Evolutionary conservation across 2,888 invertebrate genomes (phyloP).

Genomic region (Brenthis ino): DNA sequence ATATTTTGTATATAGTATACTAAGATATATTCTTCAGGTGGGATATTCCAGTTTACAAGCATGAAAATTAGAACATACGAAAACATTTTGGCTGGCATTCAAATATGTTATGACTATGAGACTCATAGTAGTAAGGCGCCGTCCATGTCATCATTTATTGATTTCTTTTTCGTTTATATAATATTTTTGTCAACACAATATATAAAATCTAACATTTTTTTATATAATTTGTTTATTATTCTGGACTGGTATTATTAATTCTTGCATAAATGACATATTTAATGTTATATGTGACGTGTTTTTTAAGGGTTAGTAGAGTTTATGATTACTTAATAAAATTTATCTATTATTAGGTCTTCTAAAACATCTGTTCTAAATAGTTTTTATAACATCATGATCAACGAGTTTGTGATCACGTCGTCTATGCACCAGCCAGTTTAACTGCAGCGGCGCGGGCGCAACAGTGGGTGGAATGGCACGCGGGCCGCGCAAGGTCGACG

Average conservation of each 20-base stretch:
- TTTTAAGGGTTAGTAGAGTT: too few relatives aligned
- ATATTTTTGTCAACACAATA: conserved; percentile 20
- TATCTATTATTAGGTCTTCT: too few relatives aligned
- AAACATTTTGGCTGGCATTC: conserved; percentile 49
- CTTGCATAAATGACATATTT: too few relatives aligned
- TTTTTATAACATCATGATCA: conserved; percentile 1
- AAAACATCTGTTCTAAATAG: background rate
- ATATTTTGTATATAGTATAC: background rate
- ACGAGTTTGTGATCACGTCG: conserved; percentile 9
- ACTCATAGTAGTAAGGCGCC: conserved; percentile 44
- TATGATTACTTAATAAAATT: too few relatives aligned
- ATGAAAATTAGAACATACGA: conserved; percentile 39
- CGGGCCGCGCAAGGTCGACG: conserved; percentile 76
- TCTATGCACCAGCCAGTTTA: conserved; percentile 46
- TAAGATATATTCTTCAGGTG: background rate
- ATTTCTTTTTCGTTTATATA: conserved; percentile 28
- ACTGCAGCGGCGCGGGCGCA: conserved; percentile 50
- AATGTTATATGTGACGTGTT: too few relatives aligned
- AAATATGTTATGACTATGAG: conserved; percentile 42
- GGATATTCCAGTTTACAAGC: background rate
- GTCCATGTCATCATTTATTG: conserved; percentile 43
- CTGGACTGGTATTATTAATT: background rate
- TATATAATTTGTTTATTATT: background rate
- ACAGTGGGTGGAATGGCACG: conserved; percentile 76
- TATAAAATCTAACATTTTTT: conserved; percentile 6